Base-by-base conservation (phyloP, 2,797 vertebrate species). In the Takifugu ocellatus region DNA sequence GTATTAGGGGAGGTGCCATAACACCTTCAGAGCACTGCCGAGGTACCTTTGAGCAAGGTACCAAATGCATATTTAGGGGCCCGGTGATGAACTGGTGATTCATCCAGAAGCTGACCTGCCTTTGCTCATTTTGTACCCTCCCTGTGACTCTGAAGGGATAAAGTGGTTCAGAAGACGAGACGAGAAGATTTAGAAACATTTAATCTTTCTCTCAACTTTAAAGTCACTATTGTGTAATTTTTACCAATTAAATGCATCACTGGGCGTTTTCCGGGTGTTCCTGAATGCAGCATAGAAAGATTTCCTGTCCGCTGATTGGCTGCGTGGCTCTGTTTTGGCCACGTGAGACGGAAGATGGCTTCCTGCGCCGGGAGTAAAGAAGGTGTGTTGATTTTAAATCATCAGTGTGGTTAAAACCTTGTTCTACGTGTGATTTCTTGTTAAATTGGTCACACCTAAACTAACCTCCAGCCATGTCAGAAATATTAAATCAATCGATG, bases 321-420 rank as follows among this genome's bases (percentile, higher is more conserved):
- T 5, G 24, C 47, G n/a, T 0, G 0, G 8, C 2, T 26, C 70
- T 77, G 65, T 77, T 82, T 53, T 66, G 1, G 16, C 12, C 70
- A 85, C 51, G 70, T 86, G 71, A 63, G 24, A 1, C 0, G 0
- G 0, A 74, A 72, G 24, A 85, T 84, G 82, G 82, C 84, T 0
- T 49, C 68, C 51, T 31, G 51, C 15, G 6, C 21, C 1, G 5
- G 11, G 2, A 25, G 12, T 0, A 7, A 48, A 33, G 59, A 59
- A 0, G 78, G 85, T 87, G 39, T 6, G 74, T 54, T 16, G 15
- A 2, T 5, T 64, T 54, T 57, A 24, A 16, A 26, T 5, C 50
- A 8, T 60, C 5, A 0, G 3, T 6, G 3, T 1, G 5, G 15
- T 51, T 43, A 36, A n/a, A 2, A 1, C 3, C 8, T 24, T 21